These are phyloP conservation scores for Macroglossus sobrinus DNA, from an alignment of 2,113 vertebrate genomes.

Conservation along the genomic window DNA sequence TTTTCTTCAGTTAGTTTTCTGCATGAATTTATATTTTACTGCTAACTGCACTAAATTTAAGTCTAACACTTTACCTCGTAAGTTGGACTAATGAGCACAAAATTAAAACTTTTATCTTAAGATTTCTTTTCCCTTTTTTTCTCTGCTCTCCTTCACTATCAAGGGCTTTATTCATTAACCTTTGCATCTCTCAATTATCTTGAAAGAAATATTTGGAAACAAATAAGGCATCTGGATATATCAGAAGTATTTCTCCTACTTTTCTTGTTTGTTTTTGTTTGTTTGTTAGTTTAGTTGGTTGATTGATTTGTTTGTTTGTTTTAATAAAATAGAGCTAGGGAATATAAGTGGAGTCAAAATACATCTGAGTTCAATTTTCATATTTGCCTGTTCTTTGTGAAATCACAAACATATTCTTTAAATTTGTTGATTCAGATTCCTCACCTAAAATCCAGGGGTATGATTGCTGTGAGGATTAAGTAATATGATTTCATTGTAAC, in stretches of 20 bases:
- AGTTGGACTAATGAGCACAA: background rate
- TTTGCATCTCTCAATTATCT: background rate
- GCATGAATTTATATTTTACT: background rate
- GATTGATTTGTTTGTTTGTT: background rate
- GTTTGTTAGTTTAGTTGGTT: background rate
- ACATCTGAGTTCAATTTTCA: background rate
- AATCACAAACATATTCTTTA: background rate
- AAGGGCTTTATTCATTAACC: background rate
- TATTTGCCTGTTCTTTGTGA: background rate
- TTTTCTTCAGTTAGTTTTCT: background rate
- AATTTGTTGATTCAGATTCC: background rate
- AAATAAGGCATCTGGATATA: background rate
- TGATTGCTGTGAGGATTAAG: background rate
- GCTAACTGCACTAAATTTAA: background rate
- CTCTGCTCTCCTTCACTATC: background rate
- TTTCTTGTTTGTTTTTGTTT: background rate
- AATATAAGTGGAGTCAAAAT: background rate
- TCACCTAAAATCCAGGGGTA: background rate
- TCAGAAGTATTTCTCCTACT: background rate
- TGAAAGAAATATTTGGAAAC: background rate
- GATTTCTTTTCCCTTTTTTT: background rate
- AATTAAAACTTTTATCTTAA: background rate
- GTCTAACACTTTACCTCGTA: background rate
- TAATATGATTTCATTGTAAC: background rate
- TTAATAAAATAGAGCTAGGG: background rate